A percentile compares a stretch with the other conserved stretches of the same genome.
phyloP scores from a whole-genome alignment of 64 coral and sea anemone species.

The Anthopleura sola region DNA sequence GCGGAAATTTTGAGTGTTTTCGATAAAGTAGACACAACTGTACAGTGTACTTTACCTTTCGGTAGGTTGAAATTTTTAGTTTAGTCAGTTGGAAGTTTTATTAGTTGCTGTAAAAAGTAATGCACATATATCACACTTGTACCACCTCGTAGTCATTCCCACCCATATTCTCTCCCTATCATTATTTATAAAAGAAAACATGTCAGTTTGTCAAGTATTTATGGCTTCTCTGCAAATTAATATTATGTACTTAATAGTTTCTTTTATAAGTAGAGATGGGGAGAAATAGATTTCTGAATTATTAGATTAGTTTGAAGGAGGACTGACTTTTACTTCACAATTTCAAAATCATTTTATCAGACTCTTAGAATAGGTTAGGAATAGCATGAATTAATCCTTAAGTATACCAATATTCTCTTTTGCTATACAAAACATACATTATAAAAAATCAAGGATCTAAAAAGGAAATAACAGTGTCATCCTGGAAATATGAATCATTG shows the following conservation, averaged over 20 bases:
- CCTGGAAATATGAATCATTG: conserved; percentile 11
- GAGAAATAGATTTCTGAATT: not conserved
- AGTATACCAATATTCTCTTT: not conserved
- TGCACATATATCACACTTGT: not conserved
- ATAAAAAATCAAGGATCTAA: not conserved
- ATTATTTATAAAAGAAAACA: not conserved
- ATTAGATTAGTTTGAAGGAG: not conserved
- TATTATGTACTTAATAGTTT: not conserved
- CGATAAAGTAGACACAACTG: not conserved
- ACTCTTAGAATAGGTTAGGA: not conserved
- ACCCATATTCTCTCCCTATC: not conserved
- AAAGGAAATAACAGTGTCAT: not conserved
- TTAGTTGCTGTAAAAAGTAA: conserved; percentile 11
- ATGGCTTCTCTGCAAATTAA: conserved; percentile 5
- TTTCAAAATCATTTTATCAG: conserved; percentile 14
- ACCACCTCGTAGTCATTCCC: not conserved
- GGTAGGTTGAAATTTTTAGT: conserved; percentile 10
- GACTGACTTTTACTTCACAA: conserved; percentile 28
- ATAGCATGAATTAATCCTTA: not conserved
- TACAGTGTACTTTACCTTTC: conserved; percentile 7
- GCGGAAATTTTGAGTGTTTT: not conserved
- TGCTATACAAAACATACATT: conserved; percentile 2
- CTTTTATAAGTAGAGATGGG: not conserved
- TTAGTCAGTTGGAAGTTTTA: not conserved
- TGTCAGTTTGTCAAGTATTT: conserved; percentile 13